These are phyloP conservation scores for Eupithecia tripunctaria DNA, from an alignment of 2,888 invertebrate species.

Conservation along the genomic window DNA sequence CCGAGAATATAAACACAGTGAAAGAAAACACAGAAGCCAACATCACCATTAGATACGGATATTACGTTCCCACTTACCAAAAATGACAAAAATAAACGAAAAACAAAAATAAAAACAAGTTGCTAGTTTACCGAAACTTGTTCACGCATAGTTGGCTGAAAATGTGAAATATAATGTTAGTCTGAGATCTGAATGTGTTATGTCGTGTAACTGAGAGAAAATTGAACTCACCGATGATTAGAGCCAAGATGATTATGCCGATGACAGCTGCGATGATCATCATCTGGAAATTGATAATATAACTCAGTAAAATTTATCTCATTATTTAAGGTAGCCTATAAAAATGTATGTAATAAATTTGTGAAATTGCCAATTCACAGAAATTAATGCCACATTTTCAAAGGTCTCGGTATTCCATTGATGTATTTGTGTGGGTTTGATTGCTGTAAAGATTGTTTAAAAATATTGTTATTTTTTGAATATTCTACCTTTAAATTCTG, in stretches of 20 bases:
- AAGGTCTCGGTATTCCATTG: neutral
- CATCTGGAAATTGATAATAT: conserved; percentile 85
- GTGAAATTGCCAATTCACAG: neutral
- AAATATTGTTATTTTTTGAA: neutral
- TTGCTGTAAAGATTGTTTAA: neutral
- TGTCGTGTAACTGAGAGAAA: conserved; percentile 14
- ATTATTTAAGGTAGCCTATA: neutral
- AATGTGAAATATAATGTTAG: conserved; percentile 78
- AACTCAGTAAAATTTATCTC: neutral
- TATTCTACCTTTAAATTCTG: conserved; percentile 93
- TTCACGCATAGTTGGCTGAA: conserved; percentile 84
- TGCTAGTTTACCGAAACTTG: conserved; percentile 81
- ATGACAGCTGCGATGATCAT: conserved; percentile 96
- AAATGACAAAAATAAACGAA: conserved; percentile 64
- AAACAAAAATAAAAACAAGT: conserved; percentile 66
- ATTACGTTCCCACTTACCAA: conserved; percentile 74
- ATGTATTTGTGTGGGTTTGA: neutral
- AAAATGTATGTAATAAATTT: neutral
- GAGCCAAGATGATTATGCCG: conserved; percentile 91
- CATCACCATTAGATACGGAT: conserved; percentile 65
- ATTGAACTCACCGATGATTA: conserved; percentile 92
- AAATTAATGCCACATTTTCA: neutral
- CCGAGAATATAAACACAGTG: conserved; percentile 50
- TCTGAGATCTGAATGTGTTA: conserved; percentile 61
- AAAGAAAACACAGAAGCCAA: conserved; percentile 76